Evolutionary conservation across 2,797 vertebrate genomes (phyloP), one percentile per base, ranked within the genome.

Genomic region (Poeciliopsis turneri): DNA sequence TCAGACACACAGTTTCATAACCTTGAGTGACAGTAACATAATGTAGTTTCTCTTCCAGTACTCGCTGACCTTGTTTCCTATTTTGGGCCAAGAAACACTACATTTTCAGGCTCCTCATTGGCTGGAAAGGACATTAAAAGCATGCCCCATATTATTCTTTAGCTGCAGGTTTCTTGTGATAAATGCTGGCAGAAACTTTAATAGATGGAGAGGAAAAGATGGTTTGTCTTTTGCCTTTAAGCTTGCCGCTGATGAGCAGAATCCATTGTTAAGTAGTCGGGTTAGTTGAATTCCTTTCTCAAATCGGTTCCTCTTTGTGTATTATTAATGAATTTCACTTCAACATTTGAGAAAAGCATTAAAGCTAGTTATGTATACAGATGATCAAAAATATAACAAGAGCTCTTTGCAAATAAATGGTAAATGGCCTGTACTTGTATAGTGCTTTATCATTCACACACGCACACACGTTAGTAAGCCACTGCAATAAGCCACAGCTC

Each of bases 161-260:
- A 49, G 83, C 88, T 88, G 78, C 80, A 84, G 89, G 87, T 88
- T 83, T 77, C 79, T 79, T 53, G 79, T 73, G 72, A 85, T 79
- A 41, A 78, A 74, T 49, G 25, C 84, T 90, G 79, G 70, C 81
- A 87, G 77, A 57, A 77, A 82, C 74, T 82, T 85, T 84, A 77
- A 78, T 89, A 84, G 59, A 88, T 76, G 84, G 74, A 41, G 47
- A 89, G 53, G 87, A 87, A 86, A 91, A 93, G 93, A 93, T 93
- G 90, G 90, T 88, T 91, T 81, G 72, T 61, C 82, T 87, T 83
- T 90, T 93, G 86, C 92, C 23, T 16, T 82, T 41, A 77, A 79
- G 83, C 71, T 70, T 79, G 78, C 39, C 36, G 46, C 78, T 64
- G 78, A 86, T 75, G 39, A 88, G 85, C 86, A 87, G 69, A 84